A percentile compares a stretch with the other conserved stretches of the same genome.
Evolutionary conservation across 2,888 invertebrate species (phyloP).

Genomic region (Parnassius apollo): DNA sequence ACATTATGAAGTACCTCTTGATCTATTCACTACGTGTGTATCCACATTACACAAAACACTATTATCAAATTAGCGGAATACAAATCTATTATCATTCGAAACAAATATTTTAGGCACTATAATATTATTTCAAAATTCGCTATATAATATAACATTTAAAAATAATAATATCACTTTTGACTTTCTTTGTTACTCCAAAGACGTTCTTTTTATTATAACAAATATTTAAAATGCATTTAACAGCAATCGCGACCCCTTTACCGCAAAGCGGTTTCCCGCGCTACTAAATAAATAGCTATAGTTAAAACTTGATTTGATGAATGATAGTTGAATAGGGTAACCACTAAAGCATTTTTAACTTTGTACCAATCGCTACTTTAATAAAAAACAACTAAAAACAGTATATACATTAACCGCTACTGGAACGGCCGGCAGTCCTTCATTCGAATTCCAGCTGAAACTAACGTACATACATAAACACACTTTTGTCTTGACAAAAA

Average conservation of each 20-base stretch:
- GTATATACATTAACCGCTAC: too few species aligned
- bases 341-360: too few species aligned
- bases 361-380: not conserved
- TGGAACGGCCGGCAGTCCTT: too few species aligned
- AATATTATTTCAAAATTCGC: not conserved
- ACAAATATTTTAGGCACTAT: not conserved
- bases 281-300: slow-evolving; percentile 41
- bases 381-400: too few species aligned
- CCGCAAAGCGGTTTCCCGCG: slow-evolving; percentile 58
- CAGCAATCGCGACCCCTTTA: slow-evolving; percentile 34
- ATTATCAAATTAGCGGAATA: not conserved
- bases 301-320: slow-evolving; percentile 3
- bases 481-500: too few species aligned
- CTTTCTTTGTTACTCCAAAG: not conserved
- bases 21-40: not conserved
- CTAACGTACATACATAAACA: too few species aligned
- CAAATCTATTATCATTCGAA: not conserved
- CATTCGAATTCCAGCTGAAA: too few species aligned
- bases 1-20: not conserved
- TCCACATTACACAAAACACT: slow-evolving; percentile 1
- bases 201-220: not conserved
- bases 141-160: too few species aligned
- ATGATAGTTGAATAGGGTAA: not conserved
- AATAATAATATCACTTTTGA: not conserved
- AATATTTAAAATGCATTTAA: not conserved